phyloP scores from a whole-genome alignment of 2,797 vertebrate species.

The Coregonus suidteri region DNA sequence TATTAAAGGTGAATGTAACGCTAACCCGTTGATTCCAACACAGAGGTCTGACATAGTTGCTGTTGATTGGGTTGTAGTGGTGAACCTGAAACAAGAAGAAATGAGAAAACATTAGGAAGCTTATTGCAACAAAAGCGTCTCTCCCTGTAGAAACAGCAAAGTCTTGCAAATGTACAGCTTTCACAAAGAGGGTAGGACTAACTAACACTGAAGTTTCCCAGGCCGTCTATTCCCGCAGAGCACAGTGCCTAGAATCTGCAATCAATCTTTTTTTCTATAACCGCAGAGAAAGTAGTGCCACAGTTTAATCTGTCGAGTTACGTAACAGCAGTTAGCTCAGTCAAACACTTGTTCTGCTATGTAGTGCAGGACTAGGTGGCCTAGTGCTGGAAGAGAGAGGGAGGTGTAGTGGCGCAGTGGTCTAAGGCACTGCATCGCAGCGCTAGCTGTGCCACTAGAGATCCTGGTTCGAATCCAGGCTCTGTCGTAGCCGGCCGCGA shows the following conservation, averaged over 20 bases:
- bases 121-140: neutral
- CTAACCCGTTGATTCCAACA: conserved; percentile 88
- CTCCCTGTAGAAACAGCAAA: neutral
- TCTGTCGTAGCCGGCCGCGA: too few relatives aligned
- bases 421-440: too few relatives aligned
- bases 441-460: too few relatives aligned
- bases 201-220: neutral
- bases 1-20: too few relatives aligned
- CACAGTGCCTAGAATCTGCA: neutral
- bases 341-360: neutral
- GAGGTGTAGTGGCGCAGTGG: neutral
- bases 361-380: neutral
- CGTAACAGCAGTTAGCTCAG: neutral
- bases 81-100: conserved; percentile 49
- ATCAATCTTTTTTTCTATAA: neutral
- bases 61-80: conserved; percentile 48
- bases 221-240: neutral
- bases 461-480: too few relatives aligned
- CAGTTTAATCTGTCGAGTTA: neutral
- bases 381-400: neutral
- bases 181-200: neutral
- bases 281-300: neutral
- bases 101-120: conserved; percentile 9
- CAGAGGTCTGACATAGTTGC: conserved; percentile 76
- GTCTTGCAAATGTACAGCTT: neutral